A percentile compares a stretch with the other conserved stretches of the same genome.
Evolutionary conservation across 2,113 vertebrate species (phyloP).

Genomic region (Alligator sinensis): DNA sequence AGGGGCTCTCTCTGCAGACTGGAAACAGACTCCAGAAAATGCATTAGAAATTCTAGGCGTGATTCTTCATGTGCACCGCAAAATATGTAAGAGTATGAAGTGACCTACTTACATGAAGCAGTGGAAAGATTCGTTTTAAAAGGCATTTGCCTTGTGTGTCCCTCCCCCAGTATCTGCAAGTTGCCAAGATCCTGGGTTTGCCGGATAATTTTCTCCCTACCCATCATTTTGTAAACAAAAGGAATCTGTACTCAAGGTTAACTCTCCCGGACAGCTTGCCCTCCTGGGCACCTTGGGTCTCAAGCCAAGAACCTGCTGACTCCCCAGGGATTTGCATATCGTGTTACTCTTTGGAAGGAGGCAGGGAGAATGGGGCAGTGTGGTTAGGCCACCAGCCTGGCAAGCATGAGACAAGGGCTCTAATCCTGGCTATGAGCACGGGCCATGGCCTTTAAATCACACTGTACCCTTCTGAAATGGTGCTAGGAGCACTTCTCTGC

Average conservation of each 20-base stretch:
- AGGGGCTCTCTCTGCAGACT: neutral
- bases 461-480: neutral
- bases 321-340: neutral
- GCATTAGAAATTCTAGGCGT: neutral
- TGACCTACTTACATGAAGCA: conserved; percentile 59
- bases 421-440: neutral
- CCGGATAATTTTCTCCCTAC: neutral
- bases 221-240: neutral
- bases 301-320: neutral
- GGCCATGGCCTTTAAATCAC: neutral
- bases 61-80: neutral
- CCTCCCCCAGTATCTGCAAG: fast-evolving
- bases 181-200: neutral
- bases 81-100: conserved; percentile 20
- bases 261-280: neutral
- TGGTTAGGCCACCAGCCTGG: neutral
- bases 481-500: neutral
- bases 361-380: fast-evolving
- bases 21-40: conserved; percentile 56
- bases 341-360: fast-evolving
- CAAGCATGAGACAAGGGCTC: neutral
- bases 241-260: neutral
- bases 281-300: fast-evolving
- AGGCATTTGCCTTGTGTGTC: conserved; percentile 28
- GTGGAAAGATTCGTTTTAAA: neutral